These are phyloP conservation scores for Harlomillsia oculata DNA, from an alignment of 1,140 invertebrate genomes.

Conservation along the genomic window DNA sequence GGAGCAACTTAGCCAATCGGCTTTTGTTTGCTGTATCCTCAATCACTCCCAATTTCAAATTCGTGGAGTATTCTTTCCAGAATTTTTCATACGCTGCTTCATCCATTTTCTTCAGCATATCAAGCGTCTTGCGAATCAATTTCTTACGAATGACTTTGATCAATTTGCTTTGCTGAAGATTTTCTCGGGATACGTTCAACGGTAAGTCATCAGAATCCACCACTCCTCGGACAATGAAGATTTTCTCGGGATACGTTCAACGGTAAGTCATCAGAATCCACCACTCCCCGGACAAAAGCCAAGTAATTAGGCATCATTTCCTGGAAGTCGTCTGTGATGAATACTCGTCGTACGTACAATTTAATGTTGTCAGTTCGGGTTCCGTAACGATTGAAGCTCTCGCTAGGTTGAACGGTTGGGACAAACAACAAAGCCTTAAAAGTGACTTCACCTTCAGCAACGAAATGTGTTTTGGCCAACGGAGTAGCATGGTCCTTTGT, in stretches of 20 bases:
- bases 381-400: conserved; percentile 90
- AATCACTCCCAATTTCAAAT: conserved; percentile 94
- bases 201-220: conserved; percentile 99
- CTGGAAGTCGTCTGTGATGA: conserved; percentile 99
- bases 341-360: conserved; percentile 90
- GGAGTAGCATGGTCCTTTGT: conserved; percentile 85
- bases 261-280: conserved; percentile 98
- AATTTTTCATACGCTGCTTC: conserved; percentile 86
- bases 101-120: conserved; percentile 96
- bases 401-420: conserved; percentile 76
- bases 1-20: conserved; percentile 84
- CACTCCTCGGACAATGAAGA: conserved; percentile 84
- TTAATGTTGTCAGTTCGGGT: conserved; percentile 92
- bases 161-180: conserved; percentile 91
- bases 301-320: conserved; percentile 99
- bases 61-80: conserved; percentile 99
- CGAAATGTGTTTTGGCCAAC: conserved; percentile 83
- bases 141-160: conserved; percentile 99
- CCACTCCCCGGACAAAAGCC: conserved; percentile 86
- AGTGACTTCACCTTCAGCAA: conserved; percentile 96
- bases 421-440: conserved; percentile 94
- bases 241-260: conserved; percentile 97
- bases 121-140: conserved; percentile 88
- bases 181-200: conserved; percentile 80
- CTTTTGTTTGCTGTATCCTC: conserved; percentile 95